A percentile compares a stretch with the other conserved stretches of the same genome.
These are phyloP conservation scores for Lutjanus erythropterus DNA, from an alignment of 2,113 vertebrate species.

Conservation along the genomic window DNA sequence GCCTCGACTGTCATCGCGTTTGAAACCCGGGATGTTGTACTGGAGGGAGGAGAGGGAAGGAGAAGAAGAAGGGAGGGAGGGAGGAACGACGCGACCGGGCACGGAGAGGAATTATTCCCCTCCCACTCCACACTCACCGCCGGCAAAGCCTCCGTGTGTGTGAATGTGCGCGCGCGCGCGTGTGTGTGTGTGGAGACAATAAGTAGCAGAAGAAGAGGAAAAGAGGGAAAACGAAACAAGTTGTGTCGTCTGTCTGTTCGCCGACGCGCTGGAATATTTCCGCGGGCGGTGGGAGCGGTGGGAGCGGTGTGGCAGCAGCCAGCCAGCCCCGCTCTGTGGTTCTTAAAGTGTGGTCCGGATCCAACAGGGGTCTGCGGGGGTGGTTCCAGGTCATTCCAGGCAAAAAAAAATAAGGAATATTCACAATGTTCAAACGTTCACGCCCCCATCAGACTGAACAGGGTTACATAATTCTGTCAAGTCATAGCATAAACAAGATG, in stretches of 20 bases:
- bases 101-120: constrained; percentile 60
- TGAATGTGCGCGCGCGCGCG: not conserved
- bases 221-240: constrained; percentile 5
- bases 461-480: not conserved
- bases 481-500: not conserved
- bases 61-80: constrained; percentile 11
- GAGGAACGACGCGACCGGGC: constrained; percentile 40
- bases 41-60: constrained; percentile 6
- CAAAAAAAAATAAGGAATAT: not conserved
- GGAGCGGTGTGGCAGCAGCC: constrained; percentile 22
- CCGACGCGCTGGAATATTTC: constrained; percentile 40
- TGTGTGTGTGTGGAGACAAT: constrained; percentile 14
- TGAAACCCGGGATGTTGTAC: constrained; percentile 49
- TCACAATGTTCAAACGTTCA: not conserved
- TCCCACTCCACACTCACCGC: constrained; percentile 57
- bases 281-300: constrained; percentile 37
- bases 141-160: not conserved
- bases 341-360: constrained; percentile 44
- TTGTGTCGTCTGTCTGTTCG: constrained; percentile 48
- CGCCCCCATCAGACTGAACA: not conserved
- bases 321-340: constrained; percentile 11
- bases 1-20: constrained; percentile 60
- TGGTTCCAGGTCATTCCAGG: constrained; percentile 27
- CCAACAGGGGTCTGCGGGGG: constrained; percentile 22
- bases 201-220: not conserved